Base-by-base conservation (phyloP, 2,888 invertebrate genomes). In the Rhodophaea formosa region DNA sequence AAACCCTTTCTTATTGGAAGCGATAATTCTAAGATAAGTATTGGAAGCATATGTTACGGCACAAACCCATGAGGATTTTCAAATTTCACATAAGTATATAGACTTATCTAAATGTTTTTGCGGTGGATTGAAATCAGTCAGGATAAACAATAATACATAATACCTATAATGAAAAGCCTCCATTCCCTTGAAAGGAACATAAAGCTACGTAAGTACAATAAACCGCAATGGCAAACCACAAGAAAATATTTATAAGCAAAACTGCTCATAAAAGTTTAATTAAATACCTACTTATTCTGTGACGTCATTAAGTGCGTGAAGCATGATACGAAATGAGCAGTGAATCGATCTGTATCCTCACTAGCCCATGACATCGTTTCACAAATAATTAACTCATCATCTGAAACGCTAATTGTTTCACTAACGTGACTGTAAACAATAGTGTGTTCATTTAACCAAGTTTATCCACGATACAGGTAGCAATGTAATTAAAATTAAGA, bases 361-460 rank as follows among this genome's bases (percentile, higher is more conserved):
- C 17, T 35, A 35, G 51, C 51, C 51, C 51, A 51, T 51, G 51
- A 51, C 51, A 51, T 42, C 30, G 51, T 52, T 32, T 45, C 53
- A 42, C 32, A 16, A 47, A 16, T 39, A 35, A 39, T 51, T 51
- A 51, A 51, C 32, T 10, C 35, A 51, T 51, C 16, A 35, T 32
- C 23, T 35, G 15, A 44, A 53, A 53, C 53, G 17, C 17, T 43
- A 53, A 44, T 44, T 16, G 35, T 51, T 51, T 7, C 16, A 35
- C 17, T 51, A 51, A 51, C 51, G 51, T 51, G 35, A 51, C 51
- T 51, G 35, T 35, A 35, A 35, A 51, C 32, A 35, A 51, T 35
- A 35, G 49, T 7, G 10, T 16, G 8, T 17, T 17, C 32, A 32
- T 10, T 32, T 12, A 46, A 23, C 46, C 23, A n/a, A n/a, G 29